Evolutionary conservation across 2,888 invertebrate genomes (phyloP), one percentile per base, ranked within the genome.

Genomic region (Hyposoter dolosus): DNA sequence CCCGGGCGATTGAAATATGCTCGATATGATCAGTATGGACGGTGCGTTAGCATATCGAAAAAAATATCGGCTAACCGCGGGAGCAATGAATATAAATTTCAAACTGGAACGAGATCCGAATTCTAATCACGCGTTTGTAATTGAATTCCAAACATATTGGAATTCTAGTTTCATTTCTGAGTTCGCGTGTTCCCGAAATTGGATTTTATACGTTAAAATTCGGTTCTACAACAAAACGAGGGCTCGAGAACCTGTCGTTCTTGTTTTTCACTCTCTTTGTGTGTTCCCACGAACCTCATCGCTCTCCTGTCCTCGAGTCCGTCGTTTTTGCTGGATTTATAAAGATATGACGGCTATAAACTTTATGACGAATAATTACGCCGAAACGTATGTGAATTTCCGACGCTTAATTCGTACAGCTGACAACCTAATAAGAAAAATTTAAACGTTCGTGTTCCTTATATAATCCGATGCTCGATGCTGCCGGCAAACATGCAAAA

Each of bases 121-220:
- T 72, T 23, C 43, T 56, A n/a, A 43, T 74, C 66, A 45, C 72
- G 60, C 77, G 72, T 45, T 3, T 47, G 77, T 75, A 84, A 86
- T 84, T 77, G 82, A 78, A 86, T 77, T 82, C 82, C 78, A 84
- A 86, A 84, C 75, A 78, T 28, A 28, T 84, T 77, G 63, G 81
- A 82, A 86, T 83, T 80, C 50, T 82, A 81, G 77, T 86, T 74
- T 72, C 35, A 32, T 50, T 17, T 50, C 40, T 40, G 45, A 65
- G 66, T 47, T 40, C 63, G 50, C 47, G 68, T 15, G 7, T n/a
- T 28, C 7, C 40, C 2, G 7, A 53, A 43, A 53, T 63, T 71
- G 47, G 45, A 19, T 40, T 40, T 40, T 40, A 0, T 40, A 40
- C 40, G 9, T 40, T 7, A 10, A 40, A 40, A 40, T 9, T 40